Base-by-base conservation (phyloP, 2,888 invertebrate genomes). In the Hecatera dysodea region DNA sequence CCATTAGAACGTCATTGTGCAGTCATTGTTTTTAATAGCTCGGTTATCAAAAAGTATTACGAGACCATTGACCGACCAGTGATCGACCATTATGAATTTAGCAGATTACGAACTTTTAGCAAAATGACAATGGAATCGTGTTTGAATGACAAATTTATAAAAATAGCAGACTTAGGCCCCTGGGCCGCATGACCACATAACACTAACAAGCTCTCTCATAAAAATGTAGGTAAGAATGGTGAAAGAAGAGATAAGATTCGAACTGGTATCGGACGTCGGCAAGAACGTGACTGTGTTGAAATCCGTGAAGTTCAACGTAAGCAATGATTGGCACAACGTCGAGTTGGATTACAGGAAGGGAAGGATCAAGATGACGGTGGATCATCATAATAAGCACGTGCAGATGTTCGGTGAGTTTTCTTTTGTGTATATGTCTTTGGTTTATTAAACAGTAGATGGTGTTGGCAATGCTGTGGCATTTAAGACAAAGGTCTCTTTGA, bases 161-260 rank as follows among this genome's bases (percentile, higher is more conserved):
- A n/a, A n/a, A n/a, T n/a, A n/a, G n/a, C n/a, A n/a, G n/a, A n/a
- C n/a, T n/a, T n/a, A n/a, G n/a, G n/a, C n/a, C n/a, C n/a, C 39
- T 19, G 29, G 22, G n/a, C 22, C 27, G 22, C 17, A 53, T 46
- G 29, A 33, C 1, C 19, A 72, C 76, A 36, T 52, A 33, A 29
- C 6, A 55, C 27, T 67, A 62, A 79, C 42, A 62, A 4, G 17
- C 5, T 60, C n/a, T 24, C 24, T 55, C 39, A 11, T 53, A 56
- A 36, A 33, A 65, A 78, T 67, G 24, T 67, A 98, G 98, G 96
- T 98, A 42, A 96, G 98, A 68, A 97, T 98, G 88, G 97, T 98
- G 15, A 98, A 98, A 90, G 98, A 98, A 90, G 98, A 98, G 93
- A 97, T 98, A 75, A 96, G 98, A 85, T 98, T 98, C 89, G 98